Percentiles rank a stretch among this genome's conserved stretches.
These are phyloP conservation scores for Teleopsis dalmanni DNA, from an alignment of 1,140 invertebrate species.

Conservation along the genomic window DNA sequence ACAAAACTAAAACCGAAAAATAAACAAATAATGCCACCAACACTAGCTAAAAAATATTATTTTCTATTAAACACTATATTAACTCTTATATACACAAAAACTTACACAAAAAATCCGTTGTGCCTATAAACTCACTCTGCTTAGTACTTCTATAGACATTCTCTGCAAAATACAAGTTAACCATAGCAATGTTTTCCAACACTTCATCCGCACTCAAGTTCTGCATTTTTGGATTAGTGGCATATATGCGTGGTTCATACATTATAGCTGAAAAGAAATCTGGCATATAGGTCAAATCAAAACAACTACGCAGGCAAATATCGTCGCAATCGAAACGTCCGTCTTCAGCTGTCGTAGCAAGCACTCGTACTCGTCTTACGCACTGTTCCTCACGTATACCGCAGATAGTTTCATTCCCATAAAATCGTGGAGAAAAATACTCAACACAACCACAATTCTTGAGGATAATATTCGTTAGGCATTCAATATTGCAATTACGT, in stretches of 20 bases:
- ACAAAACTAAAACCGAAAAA: conserved; percentile 75
- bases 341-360: conserved; percentile 10
- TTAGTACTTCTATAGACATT: conserved; percentile 59
- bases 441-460: conserved; percentile 58
- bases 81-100: not conserved
- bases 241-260: conserved; percentile 29
- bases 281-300: conserved; percentile 55
- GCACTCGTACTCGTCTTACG: conserved; percentile 22
- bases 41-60: conserved; percentile 54
- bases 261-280: conserved; percentile 49
- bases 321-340: conserved; percentile 31
- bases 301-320: conserved; percentile 62
- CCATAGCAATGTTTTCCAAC: conserved; percentile 64
- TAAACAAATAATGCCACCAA: conserved; percentile 67
- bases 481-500: conserved; percentile 61
- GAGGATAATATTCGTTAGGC: conserved; percentile 58
- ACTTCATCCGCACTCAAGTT: conserved; percentile 58
- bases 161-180: conserved; percentile 66
- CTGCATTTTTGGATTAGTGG: conserved; percentile 22
- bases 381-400: conserved; percentile 21
- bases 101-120: conserved; percentile 70
- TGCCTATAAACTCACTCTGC: conserved; percentile 66
- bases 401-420: conserved; percentile 26
- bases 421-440: conserved; percentile 56
- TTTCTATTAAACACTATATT: not conserved